These are phyloP conservation scores for Homarus americanus DNA, from an alignment of 1,140 invertebrate genomes.

Conservation along the genomic window DNA sequence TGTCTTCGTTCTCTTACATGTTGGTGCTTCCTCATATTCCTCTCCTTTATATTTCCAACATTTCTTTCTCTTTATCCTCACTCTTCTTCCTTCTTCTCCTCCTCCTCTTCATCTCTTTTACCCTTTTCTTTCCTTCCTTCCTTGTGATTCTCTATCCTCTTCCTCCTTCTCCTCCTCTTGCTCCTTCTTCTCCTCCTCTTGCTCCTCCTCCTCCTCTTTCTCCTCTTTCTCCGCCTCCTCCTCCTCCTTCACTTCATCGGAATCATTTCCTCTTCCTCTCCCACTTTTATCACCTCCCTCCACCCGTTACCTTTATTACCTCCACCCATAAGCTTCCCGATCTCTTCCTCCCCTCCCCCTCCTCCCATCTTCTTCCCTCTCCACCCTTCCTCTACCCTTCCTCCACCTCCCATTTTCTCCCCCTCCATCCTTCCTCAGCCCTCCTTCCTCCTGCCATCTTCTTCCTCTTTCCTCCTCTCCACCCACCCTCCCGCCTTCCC, in stretches of 20 bases:
- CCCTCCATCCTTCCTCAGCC: too few species aligned
- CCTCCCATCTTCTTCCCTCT: constrained; percentile 1
- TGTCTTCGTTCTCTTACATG: too few species aligned
- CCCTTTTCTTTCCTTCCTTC: neutral
- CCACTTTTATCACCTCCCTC: neutral
- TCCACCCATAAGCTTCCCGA: too few species aligned
- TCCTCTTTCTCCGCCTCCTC: neutral
- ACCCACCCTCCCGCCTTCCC: too few species aligned
- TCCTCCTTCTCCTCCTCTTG: neutral
- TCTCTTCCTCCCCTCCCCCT: neutral
- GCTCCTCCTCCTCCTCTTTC: neutral
- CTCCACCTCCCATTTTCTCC: too few species aligned
- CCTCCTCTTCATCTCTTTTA: neutral
- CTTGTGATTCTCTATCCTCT: neutral
- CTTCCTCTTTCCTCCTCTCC: too few species aligned
- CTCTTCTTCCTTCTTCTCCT: constrained; percentile 4
- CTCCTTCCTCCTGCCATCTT: too few species aligned
- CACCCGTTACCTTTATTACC: too few species aligned
- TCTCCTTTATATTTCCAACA: neutral
- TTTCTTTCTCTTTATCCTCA: too few species aligned
- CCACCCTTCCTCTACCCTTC: constrained; percentile 8
- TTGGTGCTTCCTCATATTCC: neutral
- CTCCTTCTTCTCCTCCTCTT: neutral
- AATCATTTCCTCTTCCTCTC: neutral
- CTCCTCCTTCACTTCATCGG: neutral